Conservation (phyloP, 1,140 invertebrate species). For the Oncopodura yosiiana region DNA sequence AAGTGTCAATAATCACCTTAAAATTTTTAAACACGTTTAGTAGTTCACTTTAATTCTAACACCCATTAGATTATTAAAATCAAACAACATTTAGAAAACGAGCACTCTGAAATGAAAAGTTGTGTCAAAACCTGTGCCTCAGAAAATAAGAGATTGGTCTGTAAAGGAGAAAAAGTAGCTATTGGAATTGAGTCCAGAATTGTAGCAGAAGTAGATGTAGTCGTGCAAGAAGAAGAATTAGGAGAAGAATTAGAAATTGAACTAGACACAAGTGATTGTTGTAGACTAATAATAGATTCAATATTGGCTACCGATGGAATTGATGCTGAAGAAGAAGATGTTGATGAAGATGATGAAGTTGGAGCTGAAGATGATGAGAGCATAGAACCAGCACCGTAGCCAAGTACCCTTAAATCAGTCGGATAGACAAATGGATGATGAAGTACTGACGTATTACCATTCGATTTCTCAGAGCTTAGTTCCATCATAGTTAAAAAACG, state of each 20-base stretch:
- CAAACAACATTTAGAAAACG: no score
- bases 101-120: no score
- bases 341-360: constrained; percentile 20
- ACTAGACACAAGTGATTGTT: neutral
- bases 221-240: no score
- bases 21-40: no score
- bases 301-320: constrained; percentile 4
- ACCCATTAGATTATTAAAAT: no score
- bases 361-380: constrained; percentile 10
- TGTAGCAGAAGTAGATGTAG: no score
- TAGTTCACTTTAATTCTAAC: no score
- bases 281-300: no score
- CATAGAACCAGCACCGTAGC: constrained; percentile 23
- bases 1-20: no score
- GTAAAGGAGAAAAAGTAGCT: constrained; percentile 27
- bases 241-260: no score
- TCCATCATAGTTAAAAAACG: constrained; percentile 30
- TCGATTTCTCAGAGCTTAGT: constrained; percentile 26
- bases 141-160: constrained; percentile 32
- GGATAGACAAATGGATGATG: constrained; percentile 33
- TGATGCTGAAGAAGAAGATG: constrained; percentile 5
- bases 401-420: constrained; percentile 31
- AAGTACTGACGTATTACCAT: constrained; percentile 17
- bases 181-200: no score
- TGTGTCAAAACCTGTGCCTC: constrained; percentile 23